Conservation (phyloP, 1,140 invertebrate species). For the Callitettix versicolor region DNA sequence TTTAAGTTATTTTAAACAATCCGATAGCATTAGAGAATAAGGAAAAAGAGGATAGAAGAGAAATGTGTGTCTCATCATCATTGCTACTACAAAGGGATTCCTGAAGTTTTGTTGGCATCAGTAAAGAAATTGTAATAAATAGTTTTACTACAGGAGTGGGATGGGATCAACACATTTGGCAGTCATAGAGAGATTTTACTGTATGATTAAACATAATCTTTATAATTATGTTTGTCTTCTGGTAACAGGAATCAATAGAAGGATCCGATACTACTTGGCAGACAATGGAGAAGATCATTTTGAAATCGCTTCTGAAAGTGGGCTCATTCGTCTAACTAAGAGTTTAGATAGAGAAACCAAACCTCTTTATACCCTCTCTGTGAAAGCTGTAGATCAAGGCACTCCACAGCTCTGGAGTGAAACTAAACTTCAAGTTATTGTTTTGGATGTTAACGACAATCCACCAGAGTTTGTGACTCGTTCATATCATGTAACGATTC, state of each 20-base stretch:
- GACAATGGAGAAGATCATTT: slow-evolving; percentile 57
- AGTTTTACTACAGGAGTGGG: no score
- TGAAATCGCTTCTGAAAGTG: slow-evolving; percentile 60
- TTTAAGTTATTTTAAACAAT: no score
- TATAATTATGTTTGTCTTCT: no score
- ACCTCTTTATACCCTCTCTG: slow-evolving; percentile 70
- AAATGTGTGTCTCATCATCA: no score
- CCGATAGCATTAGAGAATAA: no score
- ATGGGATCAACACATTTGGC: no score
- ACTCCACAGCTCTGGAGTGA: slow-evolving; percentile 50
- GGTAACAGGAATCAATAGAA: slow-evolving; percentile 47
- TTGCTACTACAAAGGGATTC: no score
- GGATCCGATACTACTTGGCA: slow-evolving; percentile 69
- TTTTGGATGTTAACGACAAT: slow-evolving; percentile 85
- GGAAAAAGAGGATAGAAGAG: no score
- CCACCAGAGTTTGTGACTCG: slow-evolving; percentile 75
- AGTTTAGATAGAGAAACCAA: slow-evolving; percentile 76
- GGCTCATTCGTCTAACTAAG: slow-evolving; percentile 72
- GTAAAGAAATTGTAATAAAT: no score
- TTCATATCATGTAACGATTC: slow-evolving; percentile 55
- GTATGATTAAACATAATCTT: no score
- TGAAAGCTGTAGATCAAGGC: slow-evolving; percentile 73
- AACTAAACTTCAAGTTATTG: slow-evolving; percentile 46
- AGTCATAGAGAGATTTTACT: no score
- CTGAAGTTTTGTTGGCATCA: no score